Conservation (phyloP, 2,888 invertebrate species). For the Heliconius sara region DNA sequence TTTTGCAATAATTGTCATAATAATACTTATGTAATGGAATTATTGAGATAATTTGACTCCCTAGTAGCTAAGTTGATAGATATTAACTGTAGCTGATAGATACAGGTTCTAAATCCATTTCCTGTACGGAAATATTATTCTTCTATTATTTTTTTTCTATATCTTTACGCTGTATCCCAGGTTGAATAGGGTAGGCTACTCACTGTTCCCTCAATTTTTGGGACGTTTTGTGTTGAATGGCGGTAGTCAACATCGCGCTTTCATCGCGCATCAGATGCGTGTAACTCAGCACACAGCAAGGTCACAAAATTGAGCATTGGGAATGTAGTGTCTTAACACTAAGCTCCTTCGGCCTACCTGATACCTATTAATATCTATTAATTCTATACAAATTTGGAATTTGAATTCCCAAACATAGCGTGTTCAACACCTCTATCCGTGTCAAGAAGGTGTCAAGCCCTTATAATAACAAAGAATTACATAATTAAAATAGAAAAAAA, state of each 20-base stretch:
- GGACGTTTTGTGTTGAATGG: not conserved
- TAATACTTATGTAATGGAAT: constrained; percentile 16
- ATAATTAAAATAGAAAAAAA: not conserved
- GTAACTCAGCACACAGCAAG: not conserved
- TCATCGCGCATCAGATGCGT: not conserved
- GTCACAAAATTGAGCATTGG: not conserved
- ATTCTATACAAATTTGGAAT: no score
- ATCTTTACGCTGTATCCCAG: not conserved
- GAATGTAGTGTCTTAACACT: not conserved
- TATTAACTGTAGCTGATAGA: not conserved
- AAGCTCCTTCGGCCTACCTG: not conserved
- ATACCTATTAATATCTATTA: not conserved
- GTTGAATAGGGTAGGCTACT: no score
- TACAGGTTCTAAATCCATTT: not conserved
- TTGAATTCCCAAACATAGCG: not conserved
- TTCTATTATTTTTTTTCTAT: no score
- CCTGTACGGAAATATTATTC: no score
- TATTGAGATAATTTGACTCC: not conserved
- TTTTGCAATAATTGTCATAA: constrained; percentile 31
- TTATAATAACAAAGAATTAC: not conserved
- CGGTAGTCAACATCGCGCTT: not conserved
- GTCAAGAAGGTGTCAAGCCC: constrained; percentile 1
- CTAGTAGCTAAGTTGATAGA: not conserved
- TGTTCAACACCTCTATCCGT: not conserved
- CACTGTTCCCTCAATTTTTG: not conserved